Conservation (phyloP, 2,888 invertebrate species). For the Agrotis puta region DNA sequence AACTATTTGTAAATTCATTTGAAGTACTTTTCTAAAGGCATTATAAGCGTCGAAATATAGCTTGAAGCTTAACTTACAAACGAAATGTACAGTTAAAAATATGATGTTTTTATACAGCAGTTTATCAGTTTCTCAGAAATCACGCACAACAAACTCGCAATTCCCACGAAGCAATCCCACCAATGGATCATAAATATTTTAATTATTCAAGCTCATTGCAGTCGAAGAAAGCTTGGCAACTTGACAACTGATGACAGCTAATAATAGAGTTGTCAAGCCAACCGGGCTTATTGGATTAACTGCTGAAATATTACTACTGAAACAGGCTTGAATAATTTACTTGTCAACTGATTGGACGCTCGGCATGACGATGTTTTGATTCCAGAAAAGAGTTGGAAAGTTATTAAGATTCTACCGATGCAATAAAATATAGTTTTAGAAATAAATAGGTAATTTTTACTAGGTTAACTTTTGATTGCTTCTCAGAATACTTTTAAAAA, state of each 20-base stretch:
- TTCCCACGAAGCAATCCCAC: neutral
- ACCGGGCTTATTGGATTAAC: constrained; percentile 35
- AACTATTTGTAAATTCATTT: neutral
- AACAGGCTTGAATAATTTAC: constrained; percentile 36
- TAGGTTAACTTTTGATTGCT: no score
- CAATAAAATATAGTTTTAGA: no score
- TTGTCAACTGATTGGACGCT: constrained; percentile 1
- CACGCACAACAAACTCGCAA: neutral
- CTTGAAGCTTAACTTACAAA: no score
- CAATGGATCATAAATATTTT: constrained; percentile 25
- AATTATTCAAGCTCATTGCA: constrained; percentile 49
- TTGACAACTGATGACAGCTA: constrained; percentile 52
- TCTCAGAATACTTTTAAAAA: no score
- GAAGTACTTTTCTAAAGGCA: neutral
- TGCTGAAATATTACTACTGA: constrained; percentile 34
- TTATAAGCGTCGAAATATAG: no score
- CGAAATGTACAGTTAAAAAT: neutral
- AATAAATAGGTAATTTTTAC: no score
- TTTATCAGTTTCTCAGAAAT: neutral
- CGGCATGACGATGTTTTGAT: neutral
- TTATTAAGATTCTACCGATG: neutral
- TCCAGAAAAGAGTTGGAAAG: neutral
- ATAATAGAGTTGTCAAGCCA: constrained; percentile 43
- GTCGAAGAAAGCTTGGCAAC: constrained; percentile 25
- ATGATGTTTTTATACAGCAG: neutral